Conservation (phyloP, 2,888 invertebrate genomes). For the Dastarcus helophoroides region DNA sequence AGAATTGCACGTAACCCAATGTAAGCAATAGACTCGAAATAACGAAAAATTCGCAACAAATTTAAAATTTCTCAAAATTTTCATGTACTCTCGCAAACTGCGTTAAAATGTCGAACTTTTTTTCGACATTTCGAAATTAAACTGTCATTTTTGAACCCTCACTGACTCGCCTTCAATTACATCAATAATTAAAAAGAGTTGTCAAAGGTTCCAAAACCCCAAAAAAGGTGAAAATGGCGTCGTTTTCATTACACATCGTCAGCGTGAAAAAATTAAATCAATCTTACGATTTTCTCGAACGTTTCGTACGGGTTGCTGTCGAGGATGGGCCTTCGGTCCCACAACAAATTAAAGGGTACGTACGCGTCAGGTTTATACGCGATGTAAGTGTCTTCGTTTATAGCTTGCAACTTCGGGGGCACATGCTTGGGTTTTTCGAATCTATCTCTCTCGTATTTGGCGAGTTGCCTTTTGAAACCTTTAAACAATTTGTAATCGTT, state of each 20-base stretch:
- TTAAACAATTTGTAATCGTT: slow-evolving; percentile 22
- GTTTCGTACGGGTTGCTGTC: slow-evolving; percentile 23
- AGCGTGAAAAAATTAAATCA: neutral
- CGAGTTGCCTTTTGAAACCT: slow-evolving; percentile 8
- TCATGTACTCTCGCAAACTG: too few relatives aligned
- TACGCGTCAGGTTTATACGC: slow-evolving; percentile 20
- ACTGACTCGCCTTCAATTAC: too few relatives aligned
- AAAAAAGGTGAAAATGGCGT: slow-evolving; percentile 2
- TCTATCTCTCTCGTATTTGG: slow-evolving; percentile 15
- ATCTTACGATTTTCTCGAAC: slow-evolving; percentile 18
- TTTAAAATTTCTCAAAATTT: too few relatives aligned
- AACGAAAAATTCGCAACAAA: too few relatives aligned
- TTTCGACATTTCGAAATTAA: too few relatives aligned
- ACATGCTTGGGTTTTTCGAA: slow-evolving; percentile 16
- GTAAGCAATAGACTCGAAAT: too few relatives aligned
- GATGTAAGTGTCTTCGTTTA: slow-evolving; percentile 27
- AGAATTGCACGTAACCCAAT: too few relatives aligned
- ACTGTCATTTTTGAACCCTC: too few relatives aligned
- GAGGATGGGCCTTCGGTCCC: slow-evolving; percentile 27
- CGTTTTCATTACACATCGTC: neutral
- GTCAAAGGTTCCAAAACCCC: too few relatives aligned
- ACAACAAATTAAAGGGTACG: slow-evolving; percentile 29
- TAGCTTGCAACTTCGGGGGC: slow-evolving; percentile 13
- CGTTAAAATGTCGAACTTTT: too few relatives aligned
- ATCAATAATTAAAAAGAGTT: too few relatives aligned